phyloP scores from a whole-genome alignment of 2,113 vertebrate genomes.

The Labeo catla region DNA sequence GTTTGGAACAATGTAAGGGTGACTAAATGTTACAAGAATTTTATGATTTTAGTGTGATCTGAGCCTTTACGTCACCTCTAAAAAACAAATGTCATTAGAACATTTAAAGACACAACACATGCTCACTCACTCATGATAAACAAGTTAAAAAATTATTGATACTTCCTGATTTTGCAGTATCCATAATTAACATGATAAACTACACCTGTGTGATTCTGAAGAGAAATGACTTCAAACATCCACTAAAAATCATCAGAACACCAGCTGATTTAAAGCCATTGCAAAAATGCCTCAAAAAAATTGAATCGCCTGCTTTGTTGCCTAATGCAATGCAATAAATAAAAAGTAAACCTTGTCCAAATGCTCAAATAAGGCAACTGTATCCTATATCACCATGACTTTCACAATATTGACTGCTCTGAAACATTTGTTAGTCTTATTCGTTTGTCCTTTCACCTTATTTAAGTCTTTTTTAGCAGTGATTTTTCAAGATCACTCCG shows the following conservation, averaged over 20 bases:
- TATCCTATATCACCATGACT: neutral
- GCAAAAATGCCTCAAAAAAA: neutral
- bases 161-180: neutral
- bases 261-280: neutral
- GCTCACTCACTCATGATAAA: neutral
- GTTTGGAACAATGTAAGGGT: no score
- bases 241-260: neutral
- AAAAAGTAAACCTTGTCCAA: neutral
- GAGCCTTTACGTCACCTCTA: neutral
- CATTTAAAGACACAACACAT: no score
- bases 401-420: neutral
- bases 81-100: neutral
- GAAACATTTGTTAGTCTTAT: neutral
- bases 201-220: neutral
- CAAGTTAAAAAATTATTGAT: neutral
- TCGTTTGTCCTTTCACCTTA: neutral
- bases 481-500: conserved; percentile 13
- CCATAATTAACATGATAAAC: neutral
- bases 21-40: no score
- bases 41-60: neutral
- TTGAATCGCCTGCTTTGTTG: neutral
- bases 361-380: neutral
- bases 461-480: conserved; percentile 14
- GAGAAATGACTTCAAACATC: neutral
- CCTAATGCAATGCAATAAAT: neutral